Base-by-base conservation (phyloP, 2,888 invertebrate genomes). In the Ethmia dodecea region DNA sequence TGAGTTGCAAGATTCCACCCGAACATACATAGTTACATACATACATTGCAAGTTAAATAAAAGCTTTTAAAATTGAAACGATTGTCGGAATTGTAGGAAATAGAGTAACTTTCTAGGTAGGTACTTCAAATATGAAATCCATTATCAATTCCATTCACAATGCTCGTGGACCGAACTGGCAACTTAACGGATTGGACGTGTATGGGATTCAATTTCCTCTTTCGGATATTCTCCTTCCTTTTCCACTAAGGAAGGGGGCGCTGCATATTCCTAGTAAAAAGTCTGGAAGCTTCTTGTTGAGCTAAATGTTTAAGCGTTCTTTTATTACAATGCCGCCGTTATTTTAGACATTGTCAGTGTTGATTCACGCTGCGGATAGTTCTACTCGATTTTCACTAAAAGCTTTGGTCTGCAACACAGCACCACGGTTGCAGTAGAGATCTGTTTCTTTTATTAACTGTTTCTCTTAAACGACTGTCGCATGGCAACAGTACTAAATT, bases 181-280 rank as follows among this genome's bases (percentile, higher is more conserved):
- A 50, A 52, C 48, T 37, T 53, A 57, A 57, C 52, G 47, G 47
- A 49, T 55, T 53, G 52, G 45, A 46, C 46, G 42, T 44, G 51
- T 50, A 60, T 56, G 44, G 47, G 40, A 60, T 65, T 63, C 54
- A 62, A 65, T 67, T 65, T 69, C 60, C 65, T 59, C 45, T 45
- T 42, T 38, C 41, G 45, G 44, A 45, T 54, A 52, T 40, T 47
- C 53, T 55, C 43, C 49, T 60, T 63, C 65, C 58, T 52, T 42
- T 54, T 55, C 41, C 47, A 55, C 51, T 55, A 45, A 43, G 38
- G 22, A 22, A n/a, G n/a, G n/a, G n/a, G n/a, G n/a, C n/a, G n/a
- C n/a, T 22, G n/a, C 22, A 22, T 22, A 22, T 22, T 22, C 9
- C 3, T 22, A 22, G 22, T 22, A 22, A n/a, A 22, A 22, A 22